These are phyloP conservation scores for Gari tellinella DNA, from an alignment of 2,888 invertebrate species.

Conservation along the genomic window DNA sequence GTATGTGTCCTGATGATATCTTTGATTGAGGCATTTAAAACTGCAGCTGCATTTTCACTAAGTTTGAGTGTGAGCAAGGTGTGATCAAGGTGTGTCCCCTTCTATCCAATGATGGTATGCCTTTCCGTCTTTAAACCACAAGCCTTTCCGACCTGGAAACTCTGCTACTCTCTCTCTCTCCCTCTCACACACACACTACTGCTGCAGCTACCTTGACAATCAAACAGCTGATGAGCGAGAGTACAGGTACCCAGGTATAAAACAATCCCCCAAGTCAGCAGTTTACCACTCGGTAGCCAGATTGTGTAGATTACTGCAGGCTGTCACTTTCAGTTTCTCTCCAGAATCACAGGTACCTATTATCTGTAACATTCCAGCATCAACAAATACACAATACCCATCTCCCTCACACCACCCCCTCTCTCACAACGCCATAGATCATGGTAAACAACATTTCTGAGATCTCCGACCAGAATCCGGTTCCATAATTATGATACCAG, in stretches of 20 bases:
- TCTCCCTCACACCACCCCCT: conserved; percentile 4
- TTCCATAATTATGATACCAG: too few species aligned
- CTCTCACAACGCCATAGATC: too few species aligned
- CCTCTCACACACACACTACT: conserved; percentile 3
- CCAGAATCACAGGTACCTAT: conserved; percentile 6
- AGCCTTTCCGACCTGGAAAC: background rate
- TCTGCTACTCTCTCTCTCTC: conserved; percentile 15
- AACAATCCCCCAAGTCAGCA: conserved; percentile 42
- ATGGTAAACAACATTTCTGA: too few species aligned
- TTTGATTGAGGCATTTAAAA: too few species aligned
- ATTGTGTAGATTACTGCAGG: conserved; percentile 44
- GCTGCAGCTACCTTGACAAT: conserved; percentile 26
- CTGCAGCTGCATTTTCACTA: too few species aligned
- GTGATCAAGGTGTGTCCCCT: too few species aligned
- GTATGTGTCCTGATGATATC: too few species aligned
- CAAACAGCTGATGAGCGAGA: conserved; percentile 23
- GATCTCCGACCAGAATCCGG: too few species aligned
- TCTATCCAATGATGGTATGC: too few species aligned
- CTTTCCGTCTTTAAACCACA: too few species aligned
- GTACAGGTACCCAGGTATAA: conserved; percentile 6
- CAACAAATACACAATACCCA: conserved; percentile 33
- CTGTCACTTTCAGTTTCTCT: conserved; percentile 45
- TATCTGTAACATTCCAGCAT: conserved; percentile 30
- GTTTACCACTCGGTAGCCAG: conserved; percentile 41
- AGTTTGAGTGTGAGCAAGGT: too few species aligned